These are phyloP conservation scores for Philopotamus ludificatus DNA, from an alignment of 1,140 invertebrate species.

Conservation along the genomic window DNA sequence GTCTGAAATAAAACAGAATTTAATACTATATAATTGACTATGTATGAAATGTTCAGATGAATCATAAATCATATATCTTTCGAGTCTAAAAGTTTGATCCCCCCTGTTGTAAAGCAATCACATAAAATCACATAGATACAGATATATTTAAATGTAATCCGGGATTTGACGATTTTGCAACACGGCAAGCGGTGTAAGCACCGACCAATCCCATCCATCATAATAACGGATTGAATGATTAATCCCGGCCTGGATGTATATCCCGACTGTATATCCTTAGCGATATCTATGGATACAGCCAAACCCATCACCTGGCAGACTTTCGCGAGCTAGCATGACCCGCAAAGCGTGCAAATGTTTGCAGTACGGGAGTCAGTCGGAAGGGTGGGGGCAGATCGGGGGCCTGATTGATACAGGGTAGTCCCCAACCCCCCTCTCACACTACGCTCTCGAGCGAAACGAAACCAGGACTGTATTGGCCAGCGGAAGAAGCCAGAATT, in stretches of 20 bases:
- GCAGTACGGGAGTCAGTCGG: background rate
- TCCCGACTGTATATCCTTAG: no score
- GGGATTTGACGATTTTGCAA: background rate
- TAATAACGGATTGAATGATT: background rate
- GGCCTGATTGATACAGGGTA: background rate
- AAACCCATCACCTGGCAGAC: background rate
- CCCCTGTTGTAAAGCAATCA: background rate
- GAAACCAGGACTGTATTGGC: background rate
- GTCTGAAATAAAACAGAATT: no score
- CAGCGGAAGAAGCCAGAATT: background rate
- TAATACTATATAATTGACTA: no score
- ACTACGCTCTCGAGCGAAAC: background rate
- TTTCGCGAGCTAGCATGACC: background rate
- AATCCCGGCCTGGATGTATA: background rate
- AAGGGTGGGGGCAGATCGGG: background rate
- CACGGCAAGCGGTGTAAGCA: background rate
- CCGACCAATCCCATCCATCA: background rate
- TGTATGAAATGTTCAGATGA: no score
- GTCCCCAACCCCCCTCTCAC: background rate
- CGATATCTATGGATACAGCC: background rate
- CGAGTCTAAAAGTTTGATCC: no score
- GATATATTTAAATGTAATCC: background rate
- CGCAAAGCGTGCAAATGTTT: background rate
- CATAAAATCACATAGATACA: background rate
- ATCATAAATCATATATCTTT: no score